Base-by-base conservation (phyloP, 2,888 invertebrate species). In the Tipula vernalis region DNA sequence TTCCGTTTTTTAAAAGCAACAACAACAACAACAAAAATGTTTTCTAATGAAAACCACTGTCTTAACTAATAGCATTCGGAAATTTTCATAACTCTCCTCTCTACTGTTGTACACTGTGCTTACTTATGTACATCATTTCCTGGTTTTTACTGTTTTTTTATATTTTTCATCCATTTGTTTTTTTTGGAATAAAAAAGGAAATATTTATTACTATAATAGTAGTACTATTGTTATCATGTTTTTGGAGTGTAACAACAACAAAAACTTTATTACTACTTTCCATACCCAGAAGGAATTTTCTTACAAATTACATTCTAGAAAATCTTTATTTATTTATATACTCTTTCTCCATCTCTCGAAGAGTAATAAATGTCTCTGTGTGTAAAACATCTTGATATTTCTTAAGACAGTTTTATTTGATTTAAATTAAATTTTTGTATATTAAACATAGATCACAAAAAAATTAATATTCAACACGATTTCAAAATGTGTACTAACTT, bases 1-100 rank as follows among this genome's bases (percentile, higher is more conserved):
- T 71, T 71, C 71, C 71, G 71, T 71, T 71, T 71, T n/a, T 71
- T 71, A 71, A 51, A 28, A 28, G 71, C 71, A n/a, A n/a, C n/a
- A n/a, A n/a, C n/a, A n/a, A 71, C 28, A 18, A 71, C n/a, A 71
- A 3, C 28, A 71, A 15, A 15, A 15, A 6, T 15, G 15, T 15
- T 15, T 51, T 71, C 28, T 71, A 71, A 71, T 71, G 71, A 71
- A 71, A 71, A 71, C n/a, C 71, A 71, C 71, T 71, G 71, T 71
- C 71, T 71, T 71, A 71, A 71, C 71, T 71, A 71, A 71, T 71
- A 71, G 71, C 71, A 71, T 71, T 71, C 71, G 71, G 71, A 71
- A 71, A 71, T 71, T 28, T 71, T 71, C 71, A 18, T 28, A 71
- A 28, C 12, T 71, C 71, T 71, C 8, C 10, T 28, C 28, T 71